phyloP scores from a whole-genome alignment of 1,140 invertebrate species.

The Steinernema khuongi region DNA sequence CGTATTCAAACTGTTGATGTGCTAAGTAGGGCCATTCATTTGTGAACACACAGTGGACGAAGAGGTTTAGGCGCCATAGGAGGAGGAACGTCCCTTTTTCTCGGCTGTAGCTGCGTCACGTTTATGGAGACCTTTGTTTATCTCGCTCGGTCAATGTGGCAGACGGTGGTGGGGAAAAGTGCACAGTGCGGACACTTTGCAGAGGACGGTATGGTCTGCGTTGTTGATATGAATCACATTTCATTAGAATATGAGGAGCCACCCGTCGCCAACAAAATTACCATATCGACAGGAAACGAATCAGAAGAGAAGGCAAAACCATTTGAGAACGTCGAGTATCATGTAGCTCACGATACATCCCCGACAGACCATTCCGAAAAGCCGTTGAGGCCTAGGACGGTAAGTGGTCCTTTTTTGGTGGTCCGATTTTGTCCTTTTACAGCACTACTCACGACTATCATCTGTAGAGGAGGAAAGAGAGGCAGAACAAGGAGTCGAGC shows the following conservation, averaged over 20 bases:
- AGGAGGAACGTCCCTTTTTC: slow-evolving; percentile 28
- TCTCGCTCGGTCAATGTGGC: background rate
- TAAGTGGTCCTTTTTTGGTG: background rate
- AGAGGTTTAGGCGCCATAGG: slow-evolving; percentile 25
- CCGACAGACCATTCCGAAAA: background rate
- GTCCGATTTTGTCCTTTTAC: background rate
- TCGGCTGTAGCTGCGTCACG: slow-evolving; percentile 36
- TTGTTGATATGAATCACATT: background rate
- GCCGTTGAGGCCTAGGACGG: background rate
- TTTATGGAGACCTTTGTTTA: slow-evolving; percentile 34
- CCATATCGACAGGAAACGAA: background rate
- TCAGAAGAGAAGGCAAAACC: background rate
- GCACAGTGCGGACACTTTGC: background rate
- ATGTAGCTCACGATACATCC: too few species aligned
- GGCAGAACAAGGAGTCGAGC: background rate
- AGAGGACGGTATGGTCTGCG: background rate
- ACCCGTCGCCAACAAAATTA: background rate
- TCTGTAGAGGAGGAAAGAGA: too few species aligned
- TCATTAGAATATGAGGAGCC: background rate
- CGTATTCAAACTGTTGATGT: slow-evolving; percentile 21
- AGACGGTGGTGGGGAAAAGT: background rate
- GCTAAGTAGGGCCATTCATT: slow-evolving; percentile 19
- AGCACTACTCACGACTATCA: background rate
- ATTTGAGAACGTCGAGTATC: background rate
- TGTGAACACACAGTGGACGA: background rate